These are phyloP conservation scores for Andrena bucephala DNA, from an alignment of 2,888 invertebrate genomes.

Conservation along the genomic window DNA sequence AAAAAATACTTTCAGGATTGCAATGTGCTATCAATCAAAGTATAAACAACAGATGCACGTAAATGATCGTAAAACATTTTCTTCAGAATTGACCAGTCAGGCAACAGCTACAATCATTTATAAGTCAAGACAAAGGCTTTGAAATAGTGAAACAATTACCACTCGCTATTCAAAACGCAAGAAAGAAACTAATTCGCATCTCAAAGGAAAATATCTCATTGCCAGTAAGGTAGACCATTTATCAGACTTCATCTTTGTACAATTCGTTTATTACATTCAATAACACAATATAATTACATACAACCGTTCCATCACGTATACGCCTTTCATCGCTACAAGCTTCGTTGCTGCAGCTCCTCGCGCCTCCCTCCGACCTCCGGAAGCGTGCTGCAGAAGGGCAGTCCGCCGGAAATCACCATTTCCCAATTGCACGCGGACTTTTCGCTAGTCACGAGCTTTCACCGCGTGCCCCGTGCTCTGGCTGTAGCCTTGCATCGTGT, in stretches of 20 bases:
- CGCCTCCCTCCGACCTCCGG: background rate
- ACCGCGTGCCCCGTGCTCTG: constrained; percentile 2
- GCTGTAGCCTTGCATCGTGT: constrained; percentile 18
- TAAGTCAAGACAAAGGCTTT: no score
- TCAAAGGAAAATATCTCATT: background rate
- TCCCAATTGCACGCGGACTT: constrained; percentile 27
- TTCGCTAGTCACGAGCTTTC: constrained; percentile 18
- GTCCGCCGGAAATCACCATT: constrained; percentile 36
- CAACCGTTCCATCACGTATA: constrained; percentile 37
- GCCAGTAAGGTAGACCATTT: background rate
- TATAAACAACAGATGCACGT: no score
- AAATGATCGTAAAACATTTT: no score
- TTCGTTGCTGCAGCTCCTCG: constrained; percentile 3
- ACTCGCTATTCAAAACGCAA: background rate
- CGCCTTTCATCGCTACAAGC: constrained; percentile 24
- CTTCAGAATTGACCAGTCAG: no score
- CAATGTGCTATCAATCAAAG: no score
- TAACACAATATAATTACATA: constrained; percentile 48
- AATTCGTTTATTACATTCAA: constrained; percentile 53
- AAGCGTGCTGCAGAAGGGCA: constrained; percentile 3
- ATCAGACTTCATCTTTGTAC: constrained; percentile 33
- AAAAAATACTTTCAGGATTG: no score
- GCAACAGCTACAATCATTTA: no score
- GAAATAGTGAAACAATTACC: no score
- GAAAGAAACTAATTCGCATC: background rate